phyloP scores from a whole-genome alignment of 2,797 vertebrate genomes.

The Protonibea diacanthus region DNA sequence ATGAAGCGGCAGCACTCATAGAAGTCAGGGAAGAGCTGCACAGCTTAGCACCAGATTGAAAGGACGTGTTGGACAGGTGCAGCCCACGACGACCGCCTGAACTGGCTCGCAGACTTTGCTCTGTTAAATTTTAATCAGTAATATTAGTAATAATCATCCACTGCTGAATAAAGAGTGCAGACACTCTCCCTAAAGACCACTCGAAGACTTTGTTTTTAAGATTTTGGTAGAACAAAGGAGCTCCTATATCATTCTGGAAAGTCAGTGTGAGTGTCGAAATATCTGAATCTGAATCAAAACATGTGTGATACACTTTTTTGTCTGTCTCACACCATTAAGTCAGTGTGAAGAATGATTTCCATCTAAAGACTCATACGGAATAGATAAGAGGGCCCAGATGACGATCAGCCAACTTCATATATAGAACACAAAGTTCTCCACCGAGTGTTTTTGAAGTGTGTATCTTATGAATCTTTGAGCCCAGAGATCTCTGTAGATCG shows the following conservation, averaged over 20 bases:
- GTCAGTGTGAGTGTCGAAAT: neutral
- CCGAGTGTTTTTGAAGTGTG: neutral
- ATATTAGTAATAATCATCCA: neutral
- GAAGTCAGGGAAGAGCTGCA: neutral
- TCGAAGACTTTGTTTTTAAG: neutral
- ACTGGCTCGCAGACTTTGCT: neutral
- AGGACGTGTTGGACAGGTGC: neutral
- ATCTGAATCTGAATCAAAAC: no score
- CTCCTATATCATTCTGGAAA: neutral
- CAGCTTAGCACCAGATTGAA: neutral
- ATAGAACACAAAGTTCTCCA: slow-evolving; percentile 4
- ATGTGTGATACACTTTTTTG: no score
- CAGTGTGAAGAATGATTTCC: neutral
- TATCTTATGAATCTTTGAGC: neutral
- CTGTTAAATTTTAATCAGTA: neutral
- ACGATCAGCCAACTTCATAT: neutral
- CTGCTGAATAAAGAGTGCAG: neutral
- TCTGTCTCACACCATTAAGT: neutral
- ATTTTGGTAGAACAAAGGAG: no score
- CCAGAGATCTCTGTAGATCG: neutral
- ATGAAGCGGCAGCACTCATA: neutral
- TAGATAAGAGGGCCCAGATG: neutral
- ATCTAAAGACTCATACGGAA: neutral
- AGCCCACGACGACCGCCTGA: no score
- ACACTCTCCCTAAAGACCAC: neutral